Evolutionary conservation across 2,888 invertebrate genomes (phyloP), one percentile per base, ranked within the genome.

Genomic region (Drosophila mercatorum): DNA sequence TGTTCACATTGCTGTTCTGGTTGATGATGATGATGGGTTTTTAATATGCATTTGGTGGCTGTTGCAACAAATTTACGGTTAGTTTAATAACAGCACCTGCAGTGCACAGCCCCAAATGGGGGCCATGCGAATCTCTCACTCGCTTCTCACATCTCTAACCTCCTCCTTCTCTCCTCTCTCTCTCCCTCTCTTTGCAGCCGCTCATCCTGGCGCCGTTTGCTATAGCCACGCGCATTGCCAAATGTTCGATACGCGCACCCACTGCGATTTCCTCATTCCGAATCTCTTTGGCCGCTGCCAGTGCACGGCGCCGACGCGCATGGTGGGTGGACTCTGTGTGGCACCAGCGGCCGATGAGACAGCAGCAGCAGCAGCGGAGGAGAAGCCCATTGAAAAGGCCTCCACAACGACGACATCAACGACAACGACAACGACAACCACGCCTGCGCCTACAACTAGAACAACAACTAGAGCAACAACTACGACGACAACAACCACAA

Each of bases 161-260:
- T 4, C 14, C 28, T 34, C n/a, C n/a, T 26, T 2, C 10, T 38
- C 2, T 56, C 36, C 34, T 58, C 22, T 40, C 28, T 46, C 22
- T 14, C 22, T 40, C 28, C 43, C 22, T n/a, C 11, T 41, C 44
- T 1, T n/a, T 66, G 41, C 94, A 98, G 98, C 97, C 84, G 97
- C 97, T 26, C 95, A 95, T 90, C 95, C 97, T 40, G 97, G 97
- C 66, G 96, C 97, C 83, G 96, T 97, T 44, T 98, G 98, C 92
- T 97, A 97, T 93, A 97, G 96, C 90, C 96, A 97, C 92, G 96
- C 96, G 71, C 98, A 98, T 92, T 98, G 98, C 92, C 95, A 95
- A 71, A 94, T 97, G 89, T 97, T 96, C 95, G 96, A 97, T 84
- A 94, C 94, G 73, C 95, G 96, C 90, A 97, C 97, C 76, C 96